Base-by-base conservation (phyloP, 2,888 invertebrate genomes). In the Omphaloscelis lunosa region DNA sequence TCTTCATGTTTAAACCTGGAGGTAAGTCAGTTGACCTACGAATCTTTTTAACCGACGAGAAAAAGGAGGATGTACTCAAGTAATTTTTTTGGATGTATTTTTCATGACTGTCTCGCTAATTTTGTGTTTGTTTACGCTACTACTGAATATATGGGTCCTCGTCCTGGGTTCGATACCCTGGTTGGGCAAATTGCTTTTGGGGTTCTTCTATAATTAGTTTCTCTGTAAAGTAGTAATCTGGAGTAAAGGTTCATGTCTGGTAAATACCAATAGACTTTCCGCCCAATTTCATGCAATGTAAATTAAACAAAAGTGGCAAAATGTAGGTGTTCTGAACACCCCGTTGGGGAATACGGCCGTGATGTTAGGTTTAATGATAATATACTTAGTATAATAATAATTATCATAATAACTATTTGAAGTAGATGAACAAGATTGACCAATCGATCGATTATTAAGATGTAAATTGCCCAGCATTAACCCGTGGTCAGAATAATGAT, bases 1-100 rank as follows among this genome's bases (percentile, higher is more conserved):
- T 92, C 9, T 94, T 95, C 71, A 90, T 95, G 87, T 79, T 88
- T 0, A 91, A 91, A 4, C 91, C 94, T 75, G 92, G 91, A 90
- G 92, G 95, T 95, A 90, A 83, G 79, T 74, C 5, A 9, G 79
- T 73, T 7, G 23, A 34, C 0, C 17, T 23, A 53, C 6, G 12
- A n/a, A 9, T 23, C 15, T 15, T 15, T 23, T 15, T 23, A 23
- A 48, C 7, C 7, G n/a, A 17, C 15, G 8, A 29, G 8, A n/a
- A 68, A 68, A n/a, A n/a, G 6, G 7, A 12, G 20, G 9, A 45
- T 1, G 12, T 8, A 29, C 48, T 20, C 4, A 53, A 23, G 23
- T 27, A 65, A 20, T 20, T 51, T 51, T 48, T 27, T 45, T 12
- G 12, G 45, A 20, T 45, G 3, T 9, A 17, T 27, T 45, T 45